Evolutionary conservation across 2,888 invertebrate species (phyloP), one percentile per base, ranked within the genome.

Genomic region (Tromatobia lineatoria): DNA sequence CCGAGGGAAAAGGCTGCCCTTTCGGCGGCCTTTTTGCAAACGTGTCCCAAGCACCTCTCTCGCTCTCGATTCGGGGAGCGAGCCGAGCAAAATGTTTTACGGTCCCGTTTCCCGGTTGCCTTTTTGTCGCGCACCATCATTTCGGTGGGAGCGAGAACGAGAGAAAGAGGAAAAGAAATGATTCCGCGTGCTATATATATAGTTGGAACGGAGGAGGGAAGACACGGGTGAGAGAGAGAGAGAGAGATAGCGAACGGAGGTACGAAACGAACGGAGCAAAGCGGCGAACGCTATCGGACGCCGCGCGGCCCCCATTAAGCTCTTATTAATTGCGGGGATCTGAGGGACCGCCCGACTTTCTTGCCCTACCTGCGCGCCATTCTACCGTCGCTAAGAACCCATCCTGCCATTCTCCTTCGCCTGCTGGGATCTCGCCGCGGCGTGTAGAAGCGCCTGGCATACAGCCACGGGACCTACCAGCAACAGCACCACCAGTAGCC

Each of bases 291-390:
- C 91, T 92, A 92, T 91, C 91, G 92, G 89, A 87, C 88, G 87
- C 88, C 88, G 89, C 83, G 85, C 84, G 90, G 90, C 90, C 90
- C 91, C 93, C 92, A 93, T 93, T 93, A 93, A 92, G 92, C 92
- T 91, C 92, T 93, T 93, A 93, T 93, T 93, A 93, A 93, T 93
- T 93, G 93, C 91, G 90, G 91, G 91, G 92, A 93, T 93, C 93
- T 91, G 90, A 93, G 88, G 90, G 90, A 88, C 92, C 93, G 92
- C 90, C 91, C 87, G 90, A 89, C 91, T 92, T 93, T 92, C 92
- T 93, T 93, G 92, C 90, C 86, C 89, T 91, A 91, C 91, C 92
- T 91, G 92, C 91, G 90, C 92, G 91, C 92, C 92, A 91, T 92
- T 92, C 91, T 89, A 83, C 88, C 87, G 85, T 88, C 87, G 87